Evolutionary conservation across 1,140 invertebrate genomes (phyloP), one percentile per base, ranked within the genome.

Genomic region (Drosophila nannoptera): DNA sequence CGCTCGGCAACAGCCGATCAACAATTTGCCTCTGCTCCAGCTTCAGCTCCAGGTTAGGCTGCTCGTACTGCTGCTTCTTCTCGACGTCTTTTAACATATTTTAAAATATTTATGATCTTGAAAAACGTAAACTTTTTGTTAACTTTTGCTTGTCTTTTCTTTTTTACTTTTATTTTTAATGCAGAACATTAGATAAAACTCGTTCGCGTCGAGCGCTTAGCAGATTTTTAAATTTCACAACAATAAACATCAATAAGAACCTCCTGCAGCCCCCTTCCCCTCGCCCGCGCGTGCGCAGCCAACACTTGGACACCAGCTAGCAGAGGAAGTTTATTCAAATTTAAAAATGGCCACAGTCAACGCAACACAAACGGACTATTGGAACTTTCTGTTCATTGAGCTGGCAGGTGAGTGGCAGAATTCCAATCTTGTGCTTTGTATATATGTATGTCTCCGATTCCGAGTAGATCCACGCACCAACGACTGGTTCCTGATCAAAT

Each of bases 401-500:
- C 69, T 92, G 75, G 91, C 92, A 40, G 92, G 92, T 92, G 81
- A 91, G 22, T 7, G 11, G 8, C 16, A n/a, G 2, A 32, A 7
- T 7, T n/a, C 5, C 7, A 32, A 12, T 14, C 7, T 9, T 46
- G 29, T 29, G 2, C 12, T 29, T 11, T 32, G 4, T n/a, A 7
- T 12, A 11, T 46, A 2, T 43, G 8, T 46, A 4, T 45, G 40
- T 29, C 8, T 29, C 2, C 9, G 9, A 1, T 11, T 4, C 6
- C 16, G 5, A 29, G 7, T 46, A 96, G 95, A 97, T 92, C 92
- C 92, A 4, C 92, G 96, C 75, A 96, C 96, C 38, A 94, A 93
- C 73, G 92, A 96, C 70, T 97, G 96, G 96, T 94, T 95, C 67
- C 89, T 97, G 9, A 95, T 97, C 90, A 91, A 91, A 16, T 93